Conservation (phyloP, 2,888 invertebrate genomes). For the Gerris lacustris region DNA sequence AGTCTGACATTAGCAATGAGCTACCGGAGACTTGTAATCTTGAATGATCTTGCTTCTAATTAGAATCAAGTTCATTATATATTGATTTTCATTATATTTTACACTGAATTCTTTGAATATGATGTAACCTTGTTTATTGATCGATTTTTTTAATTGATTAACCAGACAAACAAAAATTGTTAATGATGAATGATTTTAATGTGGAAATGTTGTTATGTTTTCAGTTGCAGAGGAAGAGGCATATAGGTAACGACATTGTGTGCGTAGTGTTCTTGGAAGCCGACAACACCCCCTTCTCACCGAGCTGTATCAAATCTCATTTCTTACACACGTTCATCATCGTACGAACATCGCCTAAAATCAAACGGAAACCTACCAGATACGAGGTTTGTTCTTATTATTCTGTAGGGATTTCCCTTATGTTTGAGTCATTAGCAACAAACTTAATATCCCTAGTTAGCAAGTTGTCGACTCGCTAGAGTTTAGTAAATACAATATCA, state of each 20-base stretch:
- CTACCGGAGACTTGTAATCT: too few relatives aligned
- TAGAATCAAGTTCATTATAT: too few relatives aligned
- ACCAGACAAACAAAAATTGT: too few relatives aligned
- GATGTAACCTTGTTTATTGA: too few relatives aligned
- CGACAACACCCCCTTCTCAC: conserved; percentile 83
- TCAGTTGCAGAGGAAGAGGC: conserved; percentile 73
- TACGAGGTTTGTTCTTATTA: conserved; percentile 48
- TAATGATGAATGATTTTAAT: too few relatives aligned
- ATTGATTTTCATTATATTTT: too few relatives aligned
- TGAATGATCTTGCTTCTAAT: too few relatives aligned
- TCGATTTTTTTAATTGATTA: too few relatives aligned
- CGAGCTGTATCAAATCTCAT: conserved; percentile 87
- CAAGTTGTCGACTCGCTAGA: background rate
- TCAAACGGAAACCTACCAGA: conserved; percentile 71
- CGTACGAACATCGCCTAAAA: conserved; percentile 75
- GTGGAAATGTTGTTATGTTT: background rate
- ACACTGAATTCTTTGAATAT: too few relatives aligned
- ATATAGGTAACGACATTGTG: conserved; percentile 89
- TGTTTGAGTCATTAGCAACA: too few relatives aligned
- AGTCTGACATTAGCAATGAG: too few relatives aligned
- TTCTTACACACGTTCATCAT: conserved; percentile 88
- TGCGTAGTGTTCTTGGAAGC: conserved; percentile 89
- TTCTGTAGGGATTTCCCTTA: background rate
- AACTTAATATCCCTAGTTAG: too few relatives aligned
- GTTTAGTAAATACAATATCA: background rate